Evolutionary conservation across 2,113 vertebrate species (phyloP).

Genomic region (Lampris megalopsis): DNA sequence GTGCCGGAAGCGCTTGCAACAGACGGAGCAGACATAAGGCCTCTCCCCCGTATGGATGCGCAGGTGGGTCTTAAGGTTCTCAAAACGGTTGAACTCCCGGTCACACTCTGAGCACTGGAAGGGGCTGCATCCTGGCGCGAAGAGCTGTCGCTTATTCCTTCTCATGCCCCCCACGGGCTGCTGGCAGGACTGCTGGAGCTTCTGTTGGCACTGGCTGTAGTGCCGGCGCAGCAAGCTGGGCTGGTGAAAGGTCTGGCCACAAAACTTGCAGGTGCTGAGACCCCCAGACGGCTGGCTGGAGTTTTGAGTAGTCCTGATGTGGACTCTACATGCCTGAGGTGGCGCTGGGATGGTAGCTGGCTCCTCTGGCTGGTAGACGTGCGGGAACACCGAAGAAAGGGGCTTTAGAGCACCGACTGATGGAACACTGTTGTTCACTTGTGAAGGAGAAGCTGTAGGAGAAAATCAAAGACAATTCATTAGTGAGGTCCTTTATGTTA

Average conservation of each 20-base stretch:
- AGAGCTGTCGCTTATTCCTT: slow-evolving; percentile 64
- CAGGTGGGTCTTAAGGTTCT: slow-evolving; percentile 82
- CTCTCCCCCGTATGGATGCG: slow-evolving; percentile 82
- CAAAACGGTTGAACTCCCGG: slow-evolving; percentile 81
- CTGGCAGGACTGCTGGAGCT: slow-evolving; percentile 60
- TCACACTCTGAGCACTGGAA: slow-evolving; percentile 77
- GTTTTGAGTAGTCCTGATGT: slow-evolving; percentile 40
- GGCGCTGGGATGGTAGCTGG: slow-evolving; percentile 28
- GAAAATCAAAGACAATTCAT: not conserved
- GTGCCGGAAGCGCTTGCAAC: slow-evolving; percentile 80
- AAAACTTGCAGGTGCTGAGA: slow-evolving; percentile 70
- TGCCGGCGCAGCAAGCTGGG: slow-evolving; percentile 75
- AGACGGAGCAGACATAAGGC: slow-evolving; percentile 78
- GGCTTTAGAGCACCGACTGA: slow-evolving; percentile 31
- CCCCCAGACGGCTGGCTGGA: not conserved
- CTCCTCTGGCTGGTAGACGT: slow-evolving; percentile 57
- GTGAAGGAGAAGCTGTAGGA: slow-evolving; percentile 39
- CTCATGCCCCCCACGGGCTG: slow-evolving; percentile 19
- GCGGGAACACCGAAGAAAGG: slow-evolving; percentile 55
- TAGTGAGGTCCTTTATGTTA: not conserved
- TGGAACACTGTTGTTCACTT: slow-evolving; percentile 18
- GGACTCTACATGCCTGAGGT: slow-evolving; percentile 47
- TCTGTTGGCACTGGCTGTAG: slow-evolving; percentile 70
- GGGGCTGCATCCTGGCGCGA: slow-evolving; percentile 78
- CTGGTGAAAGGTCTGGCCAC: slow-evolving; percentile 71